A percentile compares a stretch with the other conserved stretches of the same genome.
phyloP scores from a whole-genome alignment of 2,113 vertebrate genomes.

The Tricholaema leucomelas region DNA sequence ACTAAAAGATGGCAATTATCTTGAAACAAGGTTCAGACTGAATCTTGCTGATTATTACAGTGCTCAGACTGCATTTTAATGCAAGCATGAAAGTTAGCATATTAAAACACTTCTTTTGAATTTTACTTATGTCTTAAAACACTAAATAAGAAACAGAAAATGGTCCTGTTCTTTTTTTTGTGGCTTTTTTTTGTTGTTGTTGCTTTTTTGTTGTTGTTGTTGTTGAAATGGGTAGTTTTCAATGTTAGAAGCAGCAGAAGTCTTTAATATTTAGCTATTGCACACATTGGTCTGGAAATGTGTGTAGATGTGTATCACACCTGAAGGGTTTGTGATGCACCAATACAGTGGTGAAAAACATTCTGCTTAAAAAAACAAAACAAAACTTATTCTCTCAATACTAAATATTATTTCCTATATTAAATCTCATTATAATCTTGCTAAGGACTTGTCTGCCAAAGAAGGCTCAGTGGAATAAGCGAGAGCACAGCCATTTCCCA shows the following conservation, averaged over 20 bases:
- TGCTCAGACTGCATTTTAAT: constrained; percentile 50
- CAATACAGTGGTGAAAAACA: not conserved
- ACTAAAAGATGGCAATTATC: constrained; percentile 44
- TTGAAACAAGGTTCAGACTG: constrained; percentile 40
- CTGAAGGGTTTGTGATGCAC: not conserved
- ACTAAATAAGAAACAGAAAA: not conserved
- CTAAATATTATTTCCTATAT: not conserved
- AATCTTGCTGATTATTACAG: constrained; percentile 41
- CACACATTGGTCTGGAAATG: not conserved
- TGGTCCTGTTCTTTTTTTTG: not conserved
- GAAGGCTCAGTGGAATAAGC: not conserved
- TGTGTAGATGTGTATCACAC: not conserved
- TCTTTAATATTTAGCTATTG: not conserved
- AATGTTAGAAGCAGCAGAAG: not conserved
- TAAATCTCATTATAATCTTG: not conserved
- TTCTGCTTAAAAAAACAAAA: not conserved
- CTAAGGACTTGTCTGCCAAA: not conserved
- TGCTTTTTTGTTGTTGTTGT: no score
- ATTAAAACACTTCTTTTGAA: not conserved
- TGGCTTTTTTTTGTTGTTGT: no score
- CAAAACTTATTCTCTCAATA: not conserved
- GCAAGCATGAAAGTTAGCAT: constrained; percentile 1
- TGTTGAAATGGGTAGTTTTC: not conserved
- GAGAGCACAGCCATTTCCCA: not conserved
- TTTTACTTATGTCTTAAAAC: not conserved